Conservation (phyloP, 2,888 invertebrate species). For the Copidosoma aretas region DNA sequence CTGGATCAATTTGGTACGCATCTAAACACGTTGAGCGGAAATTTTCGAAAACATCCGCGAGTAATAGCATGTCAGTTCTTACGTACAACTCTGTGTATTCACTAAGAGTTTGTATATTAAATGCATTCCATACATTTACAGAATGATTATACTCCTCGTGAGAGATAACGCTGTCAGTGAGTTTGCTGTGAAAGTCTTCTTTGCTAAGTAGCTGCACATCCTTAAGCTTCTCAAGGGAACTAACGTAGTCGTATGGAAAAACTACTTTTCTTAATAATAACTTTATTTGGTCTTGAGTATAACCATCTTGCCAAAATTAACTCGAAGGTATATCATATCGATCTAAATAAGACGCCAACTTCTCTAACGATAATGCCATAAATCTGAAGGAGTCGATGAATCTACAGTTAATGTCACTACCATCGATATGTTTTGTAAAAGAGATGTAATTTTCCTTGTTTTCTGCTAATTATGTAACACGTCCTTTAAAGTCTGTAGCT, state of each 20-base stretch:
- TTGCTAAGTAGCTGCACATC: no score
- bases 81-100: constrained; percentile 11
- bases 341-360: no score
- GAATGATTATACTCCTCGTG: background rate
- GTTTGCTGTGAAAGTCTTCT: background rate
- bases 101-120: background rate
- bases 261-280: background rate
- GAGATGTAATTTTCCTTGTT: background rate
- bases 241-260: background rate
- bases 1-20: constrained; percentile 11
- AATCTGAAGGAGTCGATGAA: background rate
- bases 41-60: constrained; percentile 10
- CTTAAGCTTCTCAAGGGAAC: background rate
- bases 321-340: background rate
- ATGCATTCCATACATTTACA: background rate
- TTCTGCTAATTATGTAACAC: background rate
- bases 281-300: background rate
- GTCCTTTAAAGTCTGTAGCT: background rate
- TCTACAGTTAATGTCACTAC: background rate
- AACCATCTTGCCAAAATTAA: background rate
- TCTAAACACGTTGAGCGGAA: background rate
- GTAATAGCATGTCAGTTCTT: constrained; percentile 8
- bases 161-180: background rate
- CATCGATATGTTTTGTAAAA: background rate
- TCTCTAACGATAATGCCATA: no score